Base-by-base conservation (phyloP, 2,113 vertebrate genomes). In the Xyrauchen texanus region DNA sequence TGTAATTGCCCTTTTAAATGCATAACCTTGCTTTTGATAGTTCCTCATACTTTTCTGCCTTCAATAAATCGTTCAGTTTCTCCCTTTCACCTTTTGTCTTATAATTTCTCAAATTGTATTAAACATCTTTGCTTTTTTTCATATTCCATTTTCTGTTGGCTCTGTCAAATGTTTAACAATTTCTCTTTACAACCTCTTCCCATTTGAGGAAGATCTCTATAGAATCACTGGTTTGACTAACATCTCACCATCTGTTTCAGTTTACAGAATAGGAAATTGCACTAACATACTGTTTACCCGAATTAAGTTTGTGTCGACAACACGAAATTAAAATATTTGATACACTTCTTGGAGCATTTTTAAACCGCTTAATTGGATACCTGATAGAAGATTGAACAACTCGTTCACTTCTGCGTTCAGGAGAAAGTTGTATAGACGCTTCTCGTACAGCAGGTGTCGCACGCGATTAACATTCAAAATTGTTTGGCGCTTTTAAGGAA, bases 51-150 rank as follows among this genome's bases (percentile, higher is more conserved):
- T 83, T 85, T 89, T 90, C 85, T 90, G 83, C 86, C 88, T 91
- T 92, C 85, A 93, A 92, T 93, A 93, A 93, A 93, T 87, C 90
- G 90, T 91, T 90, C 21, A 34, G 84, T 85, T 90, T 92, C 82
- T 80, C 88, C 82, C 90, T 89, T 91, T 86, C 84, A 90, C 87
- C 87, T 90, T 84, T 84, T 70, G 12, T 45, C 11, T 16, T 87
- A 89, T 88, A 82, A 84, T 91, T 91, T 83, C 88, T 82, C 79
- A 86, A 84, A 83, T 83, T 81, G 7, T 77, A 87, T 85, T 90
- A 90, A 89, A 34, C 21, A 34, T 34, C 21, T 34, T 34, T 34
- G 21, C 21, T 34, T 34, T 34, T 34, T 34, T 34, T 34, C 21
- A 34, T 34, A 3, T 3, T 34, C 21, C 85, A 68, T 78, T 78